These are phyloP conservation scores for Corvus hawaiiensis DNA, from an alignment of 2,113 vertebrate species.

Conservation along the genomic window DNA sequence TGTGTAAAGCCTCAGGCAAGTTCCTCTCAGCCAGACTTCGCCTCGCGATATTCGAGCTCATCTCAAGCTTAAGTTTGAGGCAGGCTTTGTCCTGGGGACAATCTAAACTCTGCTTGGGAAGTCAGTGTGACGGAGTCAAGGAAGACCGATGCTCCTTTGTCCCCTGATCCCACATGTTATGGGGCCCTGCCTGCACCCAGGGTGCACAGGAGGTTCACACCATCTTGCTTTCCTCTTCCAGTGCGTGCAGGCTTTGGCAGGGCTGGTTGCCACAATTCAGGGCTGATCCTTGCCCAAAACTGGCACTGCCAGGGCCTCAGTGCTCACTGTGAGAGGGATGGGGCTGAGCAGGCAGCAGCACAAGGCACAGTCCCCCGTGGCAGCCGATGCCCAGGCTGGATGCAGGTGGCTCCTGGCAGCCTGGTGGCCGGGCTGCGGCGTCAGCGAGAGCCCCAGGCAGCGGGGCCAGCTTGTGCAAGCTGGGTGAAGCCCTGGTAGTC, in stretches of 20 bases:
- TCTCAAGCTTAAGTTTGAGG: not conserved
- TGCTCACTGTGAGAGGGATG: fast-evolving
- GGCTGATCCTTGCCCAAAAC: not conserved
- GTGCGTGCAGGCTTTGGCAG: not conserved
- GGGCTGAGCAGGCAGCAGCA: not conserved
- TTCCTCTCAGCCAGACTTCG: not conserved
- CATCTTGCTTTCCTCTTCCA: not conserved
- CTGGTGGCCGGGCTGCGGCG: fast-evolving
- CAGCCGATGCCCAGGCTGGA: not conserved
- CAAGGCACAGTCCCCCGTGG: fast-evolving
- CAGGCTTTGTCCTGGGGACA: not conserved
- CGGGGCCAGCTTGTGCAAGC: not conserved
- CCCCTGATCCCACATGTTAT: not conserved
- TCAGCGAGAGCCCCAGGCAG: not conserved
- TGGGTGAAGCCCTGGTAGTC: not conserved
- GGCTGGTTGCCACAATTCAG: not conserved
- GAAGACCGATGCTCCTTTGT: fast-evolving
- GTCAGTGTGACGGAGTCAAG: not conserved
- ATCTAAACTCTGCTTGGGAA: not conserved
- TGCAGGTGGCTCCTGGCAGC: not conserved
- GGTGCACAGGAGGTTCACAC: not conserved
- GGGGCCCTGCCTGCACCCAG: not conserved
- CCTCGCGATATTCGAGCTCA: not conserved
- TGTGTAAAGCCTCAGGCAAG: not conserved
- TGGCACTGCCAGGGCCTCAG: not conserved